phyloP scores from a whole-genome alignment of 1,140 invertebrate species.

The Hylaeus volcanicus region DNA sequence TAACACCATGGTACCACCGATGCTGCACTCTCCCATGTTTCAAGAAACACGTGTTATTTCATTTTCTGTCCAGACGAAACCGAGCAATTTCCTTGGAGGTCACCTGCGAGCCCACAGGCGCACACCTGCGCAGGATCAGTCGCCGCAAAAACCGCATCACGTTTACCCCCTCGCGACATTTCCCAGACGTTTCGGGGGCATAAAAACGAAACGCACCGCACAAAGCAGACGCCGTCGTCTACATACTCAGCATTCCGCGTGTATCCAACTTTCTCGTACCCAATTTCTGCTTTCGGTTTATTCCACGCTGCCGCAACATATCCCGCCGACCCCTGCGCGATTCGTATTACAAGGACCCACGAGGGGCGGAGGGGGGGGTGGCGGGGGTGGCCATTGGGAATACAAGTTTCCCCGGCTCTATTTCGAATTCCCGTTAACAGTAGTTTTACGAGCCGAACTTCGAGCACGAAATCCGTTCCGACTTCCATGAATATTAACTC shows the following conservation, averaged over 20 bases:
- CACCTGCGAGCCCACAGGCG: no score
- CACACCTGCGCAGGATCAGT: background rate
- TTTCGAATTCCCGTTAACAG: slow-evolving; percentile 39
- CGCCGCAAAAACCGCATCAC: background rate
- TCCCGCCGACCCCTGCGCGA: background rate
- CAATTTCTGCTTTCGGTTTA: slow-evolving; percentile 23
- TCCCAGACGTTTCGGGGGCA: background rate
- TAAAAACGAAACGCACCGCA: background rate
- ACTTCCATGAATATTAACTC: slow-evolving; percentile 45
- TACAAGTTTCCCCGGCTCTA: slow-evolving; percentile 27
- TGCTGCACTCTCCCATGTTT: no score
- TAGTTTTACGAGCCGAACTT: slow-evolving; percentile 41
- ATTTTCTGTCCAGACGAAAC: no score
- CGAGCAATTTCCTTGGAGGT: no score
- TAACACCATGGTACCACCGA: no score
- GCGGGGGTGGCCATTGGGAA: slow-evolving; percentile 14
- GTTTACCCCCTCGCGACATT: background rate
- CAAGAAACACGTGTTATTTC: background rate
- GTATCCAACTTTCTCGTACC: slow-evolving; percentile 14
- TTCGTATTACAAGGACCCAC: background rate
- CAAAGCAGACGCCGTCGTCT: background rate
- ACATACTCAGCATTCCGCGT: slow-evolving; percentile 2
- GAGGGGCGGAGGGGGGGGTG: background rate
- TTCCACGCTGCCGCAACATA: slow-evolving; percentile 12
- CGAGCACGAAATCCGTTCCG: background rate